phyloP scores from a whole-genome alignment of 2,888 invertebrate species.

The Torymus aiolomorphi region DNA sequence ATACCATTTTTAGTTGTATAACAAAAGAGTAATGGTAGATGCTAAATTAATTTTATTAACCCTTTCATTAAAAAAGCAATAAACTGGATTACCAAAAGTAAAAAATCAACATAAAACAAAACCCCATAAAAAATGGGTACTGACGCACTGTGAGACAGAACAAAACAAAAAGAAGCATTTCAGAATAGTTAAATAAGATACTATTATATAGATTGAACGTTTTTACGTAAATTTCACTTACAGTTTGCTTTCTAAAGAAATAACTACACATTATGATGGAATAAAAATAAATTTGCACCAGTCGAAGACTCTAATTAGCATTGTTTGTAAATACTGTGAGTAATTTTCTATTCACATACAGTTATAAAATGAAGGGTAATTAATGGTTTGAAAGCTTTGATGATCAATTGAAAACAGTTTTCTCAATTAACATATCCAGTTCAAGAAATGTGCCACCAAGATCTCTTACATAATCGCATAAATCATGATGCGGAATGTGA shows the following conservation, averaged over 20 bases:
- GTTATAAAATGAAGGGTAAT: neutral
- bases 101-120: no score
- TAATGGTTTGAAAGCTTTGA: neutral
- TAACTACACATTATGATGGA: neutral
- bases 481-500: neutral
- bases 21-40: no score
- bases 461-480: constrained; percentile 2
- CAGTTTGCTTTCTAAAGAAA: no score
- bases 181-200: no score
- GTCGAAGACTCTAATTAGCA: neutral
- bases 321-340: neutral
- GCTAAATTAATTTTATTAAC: no score
- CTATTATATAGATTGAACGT: no score
- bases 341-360: constrained; percentile 4
- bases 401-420: neutral
- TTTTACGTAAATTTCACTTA: neutral
- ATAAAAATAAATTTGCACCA: neutral
- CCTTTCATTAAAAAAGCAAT: no score
- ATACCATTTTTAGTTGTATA: no score
- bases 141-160: no score
- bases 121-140: no score
- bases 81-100: no score
- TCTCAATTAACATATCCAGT: neutral
- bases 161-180: no score
- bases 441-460: neutral